Base-by-base conservation (phyloP, 1,140 invertebrate species). In the Solenopsis fugax region DNA sequence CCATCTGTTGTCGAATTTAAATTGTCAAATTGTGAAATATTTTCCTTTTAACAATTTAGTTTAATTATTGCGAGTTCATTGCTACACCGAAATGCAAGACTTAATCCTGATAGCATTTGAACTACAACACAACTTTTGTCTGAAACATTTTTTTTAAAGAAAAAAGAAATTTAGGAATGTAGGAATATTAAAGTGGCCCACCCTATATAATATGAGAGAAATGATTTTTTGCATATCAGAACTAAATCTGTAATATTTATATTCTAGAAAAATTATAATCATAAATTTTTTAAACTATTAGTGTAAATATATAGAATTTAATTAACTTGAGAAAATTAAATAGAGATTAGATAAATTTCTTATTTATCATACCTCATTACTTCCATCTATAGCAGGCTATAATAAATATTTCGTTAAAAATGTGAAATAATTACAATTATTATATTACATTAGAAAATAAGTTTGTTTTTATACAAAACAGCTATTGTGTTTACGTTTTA, bases 361-460 rank as follows among this genome's bases (percentile, higher is more conserved):
- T 84, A 60, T 13, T 12, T 48, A 45, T 84, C 89, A 73, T 94
- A 95, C 94, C 93, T 95, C 94, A 62, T 86, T 91, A 90, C 58
- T 92, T 93, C 92, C 93, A 16, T 92, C 85, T 41, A 91, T 45
- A 71, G 94, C 82, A 86, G 92, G 93, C 94, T 95, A 87, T 81
- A 88, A 92, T 87, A 21, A n/a, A 77, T 54, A 89, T 69, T 45
- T 52, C 21, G 16, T 86, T 58, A 75, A 21, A 52, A 88, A 10
- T 41, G 64, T 50, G 71, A 13, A 29, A 72, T n/a, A 21, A 67
- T 56, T 78, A 16, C 34, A 6, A 54, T 69, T 48, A 86, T 73
- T 54, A 64, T 18, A 29, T 29, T 29, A 2, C 13, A 84, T 29
- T 29, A 18, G 62, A 65, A 86, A 54, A 54, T 37, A n/a, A 64